Conservation (phyloP, 2,888 invertebrate species). For the Diloba caeruleocephala region DNA sequence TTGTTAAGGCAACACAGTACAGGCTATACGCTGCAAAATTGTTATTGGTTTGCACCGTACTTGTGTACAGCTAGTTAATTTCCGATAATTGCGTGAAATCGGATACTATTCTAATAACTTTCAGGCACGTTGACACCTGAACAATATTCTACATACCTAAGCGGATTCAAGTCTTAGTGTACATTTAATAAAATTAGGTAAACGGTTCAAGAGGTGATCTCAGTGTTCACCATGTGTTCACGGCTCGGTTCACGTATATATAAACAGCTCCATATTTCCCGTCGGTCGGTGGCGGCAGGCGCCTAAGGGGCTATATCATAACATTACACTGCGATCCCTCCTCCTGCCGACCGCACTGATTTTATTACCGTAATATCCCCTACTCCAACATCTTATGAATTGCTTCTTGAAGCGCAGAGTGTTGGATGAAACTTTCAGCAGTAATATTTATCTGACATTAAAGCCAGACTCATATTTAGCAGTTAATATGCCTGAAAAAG, state of each 20-base stretch:
- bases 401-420: background rate
- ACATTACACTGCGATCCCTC: conserved; percentile 3
- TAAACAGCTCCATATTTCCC: background rate
- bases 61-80: background rate
- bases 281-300: conserved; percentile 1
- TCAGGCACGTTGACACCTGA: no score
- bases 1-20: background rate
- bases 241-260: conserved; percentile 4
- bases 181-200: conserved; percentile 1
- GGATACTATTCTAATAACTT: conserved; percentile 9
- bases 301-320: conserved; percentile 4
- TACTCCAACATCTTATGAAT: background rate
- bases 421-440: background rate
- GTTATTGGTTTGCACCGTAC: background rate
- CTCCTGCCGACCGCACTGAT: conserved; percentile 11
- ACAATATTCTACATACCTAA: no score
- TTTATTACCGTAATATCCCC: conserved; percentile 11
- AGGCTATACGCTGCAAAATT: background rate
- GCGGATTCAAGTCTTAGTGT: no score
- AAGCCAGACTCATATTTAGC: no score
- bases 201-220: background rate
- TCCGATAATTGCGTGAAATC: background rate
- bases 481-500: no score
- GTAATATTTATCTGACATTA: background rate
- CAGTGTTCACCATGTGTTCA: background rate